Conservation (phyloP, 2,888 invertebrate species). For the Ischnus inquisitorius region DNA sequence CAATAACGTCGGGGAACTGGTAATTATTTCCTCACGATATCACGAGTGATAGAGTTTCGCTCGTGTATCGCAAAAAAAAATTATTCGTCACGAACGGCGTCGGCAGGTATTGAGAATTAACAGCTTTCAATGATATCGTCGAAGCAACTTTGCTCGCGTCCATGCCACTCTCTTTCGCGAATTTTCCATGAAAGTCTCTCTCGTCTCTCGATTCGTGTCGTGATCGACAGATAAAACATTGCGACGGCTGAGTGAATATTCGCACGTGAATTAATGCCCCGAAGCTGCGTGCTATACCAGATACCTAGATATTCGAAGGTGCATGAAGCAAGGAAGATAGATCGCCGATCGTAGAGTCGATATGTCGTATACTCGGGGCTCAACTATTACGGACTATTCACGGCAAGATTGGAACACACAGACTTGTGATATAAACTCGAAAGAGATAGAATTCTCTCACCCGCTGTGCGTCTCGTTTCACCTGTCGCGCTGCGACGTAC, state of each 20-base stretch:
- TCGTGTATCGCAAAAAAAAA: not conserved
- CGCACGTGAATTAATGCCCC: conserved; percentile 53
- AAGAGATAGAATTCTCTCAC: conserved; percentile 3
- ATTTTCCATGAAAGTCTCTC: conserved; percentile 15
- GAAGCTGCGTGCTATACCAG: conserved; percentile 35
- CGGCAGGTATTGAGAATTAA: not conserved
- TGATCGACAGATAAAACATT: conserved; percentile 49
- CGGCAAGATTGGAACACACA: not conserved
- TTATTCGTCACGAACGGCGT: not conserved
- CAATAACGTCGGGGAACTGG: not conserved
- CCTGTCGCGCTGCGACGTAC: conserved; percentile 22
- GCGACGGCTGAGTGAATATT: conserved; percentile 52
- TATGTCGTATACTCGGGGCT: conserved; percentile 18
- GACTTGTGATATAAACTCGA: not conserved
- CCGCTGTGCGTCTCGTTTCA: conserved; percentile 17
- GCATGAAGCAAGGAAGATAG: conserved; percentile 52
- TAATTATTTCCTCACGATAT: not conserved
- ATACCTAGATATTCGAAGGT: conserved; percentile 49
- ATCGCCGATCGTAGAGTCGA: conserved; percentile 47
- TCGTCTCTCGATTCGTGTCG: conserved; percentile 15
- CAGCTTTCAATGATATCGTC: conserved; percentile 6
- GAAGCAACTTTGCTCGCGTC: not conserved
- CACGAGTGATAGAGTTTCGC: not conserved
- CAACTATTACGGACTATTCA: conserved; percentile 19
- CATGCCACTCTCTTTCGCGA: conserved; percentile 10